Conservation (phyloP, 37 sponge, comb jelly and placozoan species). For the Cliona cf. orientalis region DNA sequence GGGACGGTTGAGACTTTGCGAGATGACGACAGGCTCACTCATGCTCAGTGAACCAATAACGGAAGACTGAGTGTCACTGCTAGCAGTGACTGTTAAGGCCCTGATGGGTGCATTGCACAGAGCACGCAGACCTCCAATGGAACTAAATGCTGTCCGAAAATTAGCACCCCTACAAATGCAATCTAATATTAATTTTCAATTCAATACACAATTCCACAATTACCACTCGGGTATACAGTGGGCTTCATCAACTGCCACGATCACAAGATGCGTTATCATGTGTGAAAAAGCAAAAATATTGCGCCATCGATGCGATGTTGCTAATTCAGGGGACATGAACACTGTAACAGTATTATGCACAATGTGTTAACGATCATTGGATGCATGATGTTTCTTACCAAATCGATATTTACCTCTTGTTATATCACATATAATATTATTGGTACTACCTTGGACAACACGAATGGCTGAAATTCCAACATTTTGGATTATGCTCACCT, state of each 20-base stretch:
- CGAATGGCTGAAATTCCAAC: no score
- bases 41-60: neutral
- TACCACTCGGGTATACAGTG: constrained; percentile 22
- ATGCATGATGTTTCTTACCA: no score
- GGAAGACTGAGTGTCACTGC: neutral
- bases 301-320: neutral
- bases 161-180: neutral
- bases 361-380: no score
- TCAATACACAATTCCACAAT: neutral
- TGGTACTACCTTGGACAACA: no score
- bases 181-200: neutral
- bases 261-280: neutral
- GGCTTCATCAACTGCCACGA: constrained; percentile 29
- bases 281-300: neutral
- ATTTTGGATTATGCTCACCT: no score
- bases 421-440: no score
- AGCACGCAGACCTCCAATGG: constrained; percentile 19
- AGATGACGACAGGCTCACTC: constrained; percentile 6
- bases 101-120: constrained; percentile 2
- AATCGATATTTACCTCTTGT: no score
- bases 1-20: constrained; percentile 1
- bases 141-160: neutral
- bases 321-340: constrained; percentile 11
- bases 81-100: constrained; percentile 17
- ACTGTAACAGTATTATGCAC: no score